Percentiles rank a stretch among this genome's conserved stretches.
Evolutionary conservation across 35 echinoderm and acorn worm genomes (phyloP).

Genomic region (Lytechinus pictus): DNA sequence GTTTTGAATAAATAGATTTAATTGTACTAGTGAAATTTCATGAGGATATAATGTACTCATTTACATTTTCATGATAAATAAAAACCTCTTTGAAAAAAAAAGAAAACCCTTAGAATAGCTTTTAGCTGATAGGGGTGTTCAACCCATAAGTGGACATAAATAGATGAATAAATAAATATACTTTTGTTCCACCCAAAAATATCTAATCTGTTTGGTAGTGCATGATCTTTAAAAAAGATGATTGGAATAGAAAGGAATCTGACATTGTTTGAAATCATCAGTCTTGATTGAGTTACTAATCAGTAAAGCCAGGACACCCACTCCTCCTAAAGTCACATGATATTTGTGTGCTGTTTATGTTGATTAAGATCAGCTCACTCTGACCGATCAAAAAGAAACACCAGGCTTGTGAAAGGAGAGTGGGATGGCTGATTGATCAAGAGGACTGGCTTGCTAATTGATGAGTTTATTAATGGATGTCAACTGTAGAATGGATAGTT

Average conservation of each 20-base stretch:
- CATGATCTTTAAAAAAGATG: too few species aligned
- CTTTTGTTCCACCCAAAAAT: too few species aligned
- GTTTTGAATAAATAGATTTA: too few species aligned
- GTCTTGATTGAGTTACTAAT: neutral
- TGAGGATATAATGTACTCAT: too few species aligned
- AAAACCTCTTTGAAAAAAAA: too few species aligned
- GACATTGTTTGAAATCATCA: neutral
- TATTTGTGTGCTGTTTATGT: neutral
- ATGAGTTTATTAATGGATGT: conserved; percentile 4
- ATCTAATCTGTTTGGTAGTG: too few species aligned
- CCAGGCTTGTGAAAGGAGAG: neutral
- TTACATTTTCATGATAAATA: too few species aligned
- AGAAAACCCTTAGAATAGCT: too few species aligned
- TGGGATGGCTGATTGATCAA: conserved; percentile 2
- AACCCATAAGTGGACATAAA: too few species aligned
- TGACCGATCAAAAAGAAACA: neutral
- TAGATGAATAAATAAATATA: too few species aligned
- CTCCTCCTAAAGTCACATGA: neutral
- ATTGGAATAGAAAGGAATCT: neutral
- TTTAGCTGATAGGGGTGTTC: too few species aligned
- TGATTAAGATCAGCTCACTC: neutral
- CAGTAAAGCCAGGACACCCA: neutral
- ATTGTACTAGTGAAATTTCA: too few species aligned
- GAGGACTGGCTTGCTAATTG: neutral
- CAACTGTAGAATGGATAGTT: neutral